Evolutionary conservation across 2,113 vertebrate genomes (phyloP), one percentile per base, ranked within the genome.

Genomic region (Coryphaenoides rupestris): DNA sequence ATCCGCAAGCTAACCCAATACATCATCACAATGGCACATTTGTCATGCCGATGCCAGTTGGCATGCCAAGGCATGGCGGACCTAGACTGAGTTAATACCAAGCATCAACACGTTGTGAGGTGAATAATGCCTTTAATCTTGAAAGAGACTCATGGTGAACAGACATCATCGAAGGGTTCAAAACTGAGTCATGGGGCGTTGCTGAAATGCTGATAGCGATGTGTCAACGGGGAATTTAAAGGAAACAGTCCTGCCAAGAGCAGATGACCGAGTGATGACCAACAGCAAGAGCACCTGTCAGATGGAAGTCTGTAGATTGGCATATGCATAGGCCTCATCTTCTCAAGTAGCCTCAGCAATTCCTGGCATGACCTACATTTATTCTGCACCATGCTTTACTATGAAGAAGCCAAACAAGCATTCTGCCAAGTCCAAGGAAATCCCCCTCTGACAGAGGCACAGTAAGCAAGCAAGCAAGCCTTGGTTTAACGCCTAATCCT

Each of bases 281-380:
- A 66, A 15, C 22, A 62, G 15, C 52, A 63, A 33, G 40, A 68
- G 55, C 26, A 46, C 16, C 14, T 58, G 72, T 21, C 21, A 14
- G 22, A 23, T 58, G 10, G 19, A 50, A 72, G 65, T n/a, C 1
- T 1, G 12, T 61, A 55, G 5, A 33, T 33, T 33, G 2, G 28
- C 28, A 33, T 10, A 33, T 7, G 28, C 28, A 33, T 10, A 33
- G 28, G 10, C 10, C 28, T 33, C 28, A 7, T 3, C 5, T 33
- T 62, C 68, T 77, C 69, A 75, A 33, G 56, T 78, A 80, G 68
- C 64, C 46, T 63, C 16, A 64, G 55, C 53, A 60, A 73, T 69
- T 80, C 62, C 54, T 73, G 59, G 63, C 15, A 19, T 84, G 83
- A 84, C 84, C 76, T 84, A 84, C 74, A 87, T 78, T 33, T 33